These are phyloP conservation scores for Dasyurus viverrinus DNA, from an alignment of 2,113 vertebrate genomes.

Conservation along the genomic window DNA sequence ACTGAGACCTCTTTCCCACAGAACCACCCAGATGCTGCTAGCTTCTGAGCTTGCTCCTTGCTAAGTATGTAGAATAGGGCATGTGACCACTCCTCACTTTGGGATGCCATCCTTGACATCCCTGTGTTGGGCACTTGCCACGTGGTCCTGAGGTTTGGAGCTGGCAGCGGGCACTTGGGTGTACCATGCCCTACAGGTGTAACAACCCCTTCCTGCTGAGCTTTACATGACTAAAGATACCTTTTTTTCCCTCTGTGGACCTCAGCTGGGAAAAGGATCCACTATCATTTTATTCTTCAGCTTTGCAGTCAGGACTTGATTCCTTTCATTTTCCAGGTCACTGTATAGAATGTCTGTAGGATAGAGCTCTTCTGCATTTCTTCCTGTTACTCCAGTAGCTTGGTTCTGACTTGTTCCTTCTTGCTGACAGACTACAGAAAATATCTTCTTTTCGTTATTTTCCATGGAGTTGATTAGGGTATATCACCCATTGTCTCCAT, in stretches of 20 bases:
- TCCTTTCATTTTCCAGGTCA: background rate
- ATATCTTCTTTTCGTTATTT: no score
- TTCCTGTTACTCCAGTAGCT: background rate
- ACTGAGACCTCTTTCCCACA: background rate
- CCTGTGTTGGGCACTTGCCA: background rate
- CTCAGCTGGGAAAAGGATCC: background rate
- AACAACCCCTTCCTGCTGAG: background rate
- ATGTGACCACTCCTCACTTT: background rate
- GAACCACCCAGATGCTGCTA: background rate
- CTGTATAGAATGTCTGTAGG: background rate
- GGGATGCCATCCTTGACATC: background rate
- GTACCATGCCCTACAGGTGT: background rate
- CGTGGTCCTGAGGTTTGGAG: background rate
- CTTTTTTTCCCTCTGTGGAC: background rate
- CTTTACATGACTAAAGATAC: background rate
- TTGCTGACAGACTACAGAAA: no score
- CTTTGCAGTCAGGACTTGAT: background rate
- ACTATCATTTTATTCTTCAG: background rate
- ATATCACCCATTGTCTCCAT: no score
- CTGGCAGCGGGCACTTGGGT: background rate
- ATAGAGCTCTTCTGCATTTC: background rate
- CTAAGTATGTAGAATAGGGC: background rate
- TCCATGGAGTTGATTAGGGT: no score
- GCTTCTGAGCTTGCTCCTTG: background rate
- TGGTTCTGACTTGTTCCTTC: background rate